These are phyloP conservation scores for Alauda arvensis DNA, from an alignment of 2,797 vertebrate genomes.

Conservation along the genomic window DNA sequence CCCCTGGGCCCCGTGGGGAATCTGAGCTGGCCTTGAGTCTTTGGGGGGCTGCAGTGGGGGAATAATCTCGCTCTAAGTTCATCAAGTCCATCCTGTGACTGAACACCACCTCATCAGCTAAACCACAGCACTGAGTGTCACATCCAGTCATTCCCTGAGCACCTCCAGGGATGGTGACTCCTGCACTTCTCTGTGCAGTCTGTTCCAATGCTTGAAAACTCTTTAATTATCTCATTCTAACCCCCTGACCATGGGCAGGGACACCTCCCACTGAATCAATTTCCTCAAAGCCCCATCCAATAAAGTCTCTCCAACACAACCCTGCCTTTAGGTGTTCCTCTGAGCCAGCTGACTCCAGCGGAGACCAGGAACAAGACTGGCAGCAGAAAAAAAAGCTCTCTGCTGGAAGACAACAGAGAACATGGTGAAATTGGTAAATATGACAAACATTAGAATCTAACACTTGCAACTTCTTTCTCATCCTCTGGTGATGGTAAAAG, in stretches of 20 bases:
- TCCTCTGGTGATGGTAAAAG: not conserved
- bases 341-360: not conserved
- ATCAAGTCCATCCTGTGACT: not conserved
- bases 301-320: fast-evolving
- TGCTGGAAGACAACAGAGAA: not conserved
- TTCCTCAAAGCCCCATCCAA: not conserved
- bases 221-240: not conserved
- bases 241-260: not conserved
- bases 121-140: no score
- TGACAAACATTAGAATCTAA: not conserved
- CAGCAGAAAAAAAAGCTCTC: not conserved
- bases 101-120: not conserved
- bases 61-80: no score
- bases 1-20: no score
- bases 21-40: no score
- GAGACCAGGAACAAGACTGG: not conserved
- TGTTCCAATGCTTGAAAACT: not conserved
- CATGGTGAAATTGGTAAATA: not conserved
- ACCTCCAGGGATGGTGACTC: not conserved
- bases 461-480: not conserved
- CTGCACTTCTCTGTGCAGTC: not conserved
- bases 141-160: not conserved
- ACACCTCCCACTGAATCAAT: no score
- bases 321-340: not conserved
- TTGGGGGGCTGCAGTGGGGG: no score